Evolutionary conservation across 1,140 invertebrate species (phyloP).

Genomic region (Orussus abietinus): DNA sequence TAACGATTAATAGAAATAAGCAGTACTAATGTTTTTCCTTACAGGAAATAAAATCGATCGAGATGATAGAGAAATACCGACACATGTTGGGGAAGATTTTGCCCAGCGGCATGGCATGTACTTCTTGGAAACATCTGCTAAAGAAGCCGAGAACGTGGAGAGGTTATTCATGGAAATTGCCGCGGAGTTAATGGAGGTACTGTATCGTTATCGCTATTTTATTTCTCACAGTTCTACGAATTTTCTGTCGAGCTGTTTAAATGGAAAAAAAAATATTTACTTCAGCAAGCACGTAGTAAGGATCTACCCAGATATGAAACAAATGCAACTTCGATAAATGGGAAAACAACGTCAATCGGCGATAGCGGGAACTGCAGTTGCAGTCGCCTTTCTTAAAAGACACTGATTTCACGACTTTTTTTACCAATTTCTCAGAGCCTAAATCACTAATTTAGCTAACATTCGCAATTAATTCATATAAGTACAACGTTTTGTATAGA

Average conservation of each 20-base stretch:
- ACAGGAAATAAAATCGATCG: constrained; percentile 94
- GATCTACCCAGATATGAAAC: constrained; percentile 72
- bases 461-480: no score
- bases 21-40: no score
- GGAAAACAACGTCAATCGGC: constrained; percentile 65
- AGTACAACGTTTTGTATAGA: no score
- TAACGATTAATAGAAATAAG: background rate
- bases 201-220: constrained; percentile 10
- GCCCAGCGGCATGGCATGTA: constrained; percentile 94
- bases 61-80: constrained; percentile 91
- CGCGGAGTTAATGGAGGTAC: constrained; percentile 83
- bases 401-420: no score
- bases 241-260: constrained; percentile 8
- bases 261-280: constrained; percentile 21
- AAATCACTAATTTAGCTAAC: no score
- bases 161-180: constrained; percentile 95
- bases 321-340: constrained; percentile 67
- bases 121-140: constrained; percentile 97
- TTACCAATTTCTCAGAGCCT: no score
- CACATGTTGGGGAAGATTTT: constrained; percentile 93
- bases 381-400: constrained; percentile 46
- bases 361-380: constrained; percentile 64
- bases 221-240: constrained; percentile 6
- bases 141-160: constrained; percentile 97
- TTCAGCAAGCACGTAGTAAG: constrained; percentile 73